These are phyloP conservation scores for Lepidurus packardi DNA, from an alignment of 1,140 invertebrate species.

Conservation along the genomic window DNA sequence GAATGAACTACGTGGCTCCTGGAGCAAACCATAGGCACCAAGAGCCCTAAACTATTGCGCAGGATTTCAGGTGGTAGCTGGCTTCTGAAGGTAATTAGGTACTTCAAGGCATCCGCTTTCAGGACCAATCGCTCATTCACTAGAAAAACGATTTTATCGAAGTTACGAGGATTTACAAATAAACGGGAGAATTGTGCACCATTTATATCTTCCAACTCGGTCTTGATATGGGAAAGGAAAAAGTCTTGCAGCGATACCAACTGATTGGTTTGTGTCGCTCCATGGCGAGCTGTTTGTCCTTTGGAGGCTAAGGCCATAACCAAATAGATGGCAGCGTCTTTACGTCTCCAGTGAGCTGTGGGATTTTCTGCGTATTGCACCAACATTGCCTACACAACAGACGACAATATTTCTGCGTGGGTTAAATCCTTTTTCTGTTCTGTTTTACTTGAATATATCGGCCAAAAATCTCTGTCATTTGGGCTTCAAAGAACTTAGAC, in stretches of 20 bases:
- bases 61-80: conserved; percentile 74
- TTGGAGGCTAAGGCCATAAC: conserved; percentile 88
- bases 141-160: conserved; percentile 46
- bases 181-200: conserved; percentile 47
- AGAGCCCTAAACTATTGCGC: conserved; percentile 63
- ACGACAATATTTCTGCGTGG: neutral
- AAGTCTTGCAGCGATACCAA: conserved; percentile 86
- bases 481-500: conserved; percentile 79
- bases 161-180: conserved; percentile 28
- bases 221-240: conserved; percentile 72
- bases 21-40: conserved; percentile 69
- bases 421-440: conserved; percentile 35
- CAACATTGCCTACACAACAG: conserved; percentile 62
- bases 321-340: conserved; percentile 92
- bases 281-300: conserved; percentile 83
- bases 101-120: conserved; percentile 93
- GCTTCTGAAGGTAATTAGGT: conserved; percentile 89
- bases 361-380: conserved; percentile 70
- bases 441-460: conserved; percentile 65
- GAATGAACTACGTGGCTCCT: conserved; percentile 80
- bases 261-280: conserved; percentile 82
- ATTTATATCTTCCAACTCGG: conserved; percentile 71
- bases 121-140: conserved; percentile 83
- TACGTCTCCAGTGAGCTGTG: conserved; percentile 75
- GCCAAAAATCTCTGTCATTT: conserved; percentile 88